Evolutionary conservation across 2,797 vertebrate genomes (phyloP), one percentile per base, ranked within the genome.

Genomic region (Platyrinchus mystaceus): DNA sequence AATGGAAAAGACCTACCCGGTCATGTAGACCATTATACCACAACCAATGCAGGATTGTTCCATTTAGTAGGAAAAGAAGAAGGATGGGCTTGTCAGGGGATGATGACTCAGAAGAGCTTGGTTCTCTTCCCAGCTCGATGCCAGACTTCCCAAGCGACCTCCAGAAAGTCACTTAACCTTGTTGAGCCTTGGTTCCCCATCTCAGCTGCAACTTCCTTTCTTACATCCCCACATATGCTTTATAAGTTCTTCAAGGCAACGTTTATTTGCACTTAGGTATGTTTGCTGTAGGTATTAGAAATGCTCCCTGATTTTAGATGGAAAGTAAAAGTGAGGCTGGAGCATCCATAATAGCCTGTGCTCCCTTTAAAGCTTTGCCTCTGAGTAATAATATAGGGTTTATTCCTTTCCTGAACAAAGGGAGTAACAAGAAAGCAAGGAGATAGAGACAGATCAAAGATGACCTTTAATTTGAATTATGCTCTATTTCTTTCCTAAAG

Each of bases 1-100:
- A 96, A 95, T 95, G 90, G 96, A 92, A 97, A 97, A 97, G 94
- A 96, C 93, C 96, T 96, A 94, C 86, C 71, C 89, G 84, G 93
- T 95, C 94, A 95, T 95, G 90, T 94, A 97, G 92, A 89, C 93
- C 71, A 11, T 95, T 95, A 92, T 91, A 90, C 84, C 92, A 92
- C 89, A 95, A 90, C 93, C 90, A 91, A 59, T 55, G 89, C 84
- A 93, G 94, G 91, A 95, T 96, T 95, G 92, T 95, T 97, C 92
- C 80, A 92, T 95, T 96, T 95, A 95, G 90, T 34, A 66, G 34
- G 89, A 74, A 93, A 93, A 89, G 78, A 97, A 96, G 90, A 94
- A 95, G 53, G 81, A 95, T 96, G 68, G 34, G 64, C 71, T 95
- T 95, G 94, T 97, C 95, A 97, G 64, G 12, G 58, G 20, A 96